Evolutionary conservation across 2,888 invertebrate genomes (phyloP), one percentile per base, ranked within the genome.

Genomic region (Bombylius discolor): DNA sequence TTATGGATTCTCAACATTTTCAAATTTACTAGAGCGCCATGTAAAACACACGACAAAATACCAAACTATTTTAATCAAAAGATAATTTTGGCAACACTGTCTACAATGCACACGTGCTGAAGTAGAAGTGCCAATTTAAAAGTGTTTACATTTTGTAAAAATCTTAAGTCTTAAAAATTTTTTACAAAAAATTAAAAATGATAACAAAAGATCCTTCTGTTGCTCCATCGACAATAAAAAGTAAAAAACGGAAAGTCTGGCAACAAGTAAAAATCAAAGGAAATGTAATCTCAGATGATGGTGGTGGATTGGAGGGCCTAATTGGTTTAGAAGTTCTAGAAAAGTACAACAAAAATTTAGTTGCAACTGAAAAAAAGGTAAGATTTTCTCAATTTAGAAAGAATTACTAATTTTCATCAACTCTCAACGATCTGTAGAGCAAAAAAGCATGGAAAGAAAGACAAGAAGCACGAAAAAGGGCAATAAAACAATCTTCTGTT

Each of bases 281-380:
- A 31, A 77, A 73, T 58, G 64, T 79, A 57, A 66, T 74, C 45
- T 67, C 70, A 0, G 70, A 76, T 52, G 73, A 76, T 47, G 72
- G 71, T 14, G 72, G 68, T 5, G 77, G 76, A 57, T 76, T 84
- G 53, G 83, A 85, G 60, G 85, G 85, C 12, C 78, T 90, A 59
- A 78, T 87, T 44, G 89, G 87, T 1, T 78, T 90, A 48, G 89
- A 90, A 72, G 89, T 89, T 66, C 80, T 90, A 58, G 79, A 79
- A 5, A 80, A 83, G 61, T 89, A 89, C 67, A 78, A 79, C 59
- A 68, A 65, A 2, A 53, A 58, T 7, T 52, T 84, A 49, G 77
- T 81, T 61, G 67, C 69, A 60, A 58, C 60, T 64, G 5, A 63
- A 5, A 62, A 72, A 66, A 74, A 76, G 72, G 75, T 77, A 72